These are phyloP conservation scores for Drosophila ananassae DNA, from an alignment of 1,140 invertebrate genomes.

Conservation along the genomic window DNA sequence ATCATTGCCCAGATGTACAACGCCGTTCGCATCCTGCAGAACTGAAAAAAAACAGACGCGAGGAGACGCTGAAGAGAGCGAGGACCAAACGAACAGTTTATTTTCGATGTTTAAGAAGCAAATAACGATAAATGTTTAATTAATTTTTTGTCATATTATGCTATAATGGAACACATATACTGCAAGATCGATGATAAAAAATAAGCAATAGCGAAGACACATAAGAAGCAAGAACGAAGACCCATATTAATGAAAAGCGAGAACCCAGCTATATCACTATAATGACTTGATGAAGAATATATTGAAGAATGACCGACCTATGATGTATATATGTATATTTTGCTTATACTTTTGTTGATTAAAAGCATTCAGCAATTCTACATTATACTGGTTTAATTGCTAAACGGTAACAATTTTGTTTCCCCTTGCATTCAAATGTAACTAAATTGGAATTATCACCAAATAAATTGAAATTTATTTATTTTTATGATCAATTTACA, in stretches of 20 bases:
- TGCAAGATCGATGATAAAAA: neutral
- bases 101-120: slow-evolving; percentile 7
- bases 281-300: neutral
- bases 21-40: slow-evolving; percentile 70
- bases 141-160: neutral
- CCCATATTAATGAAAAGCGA: neutral
- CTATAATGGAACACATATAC: neutral
- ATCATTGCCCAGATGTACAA: slow-evolving; percentile 80
- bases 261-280: neutral
- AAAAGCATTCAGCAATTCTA: too few species aligned
- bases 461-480: neutral
- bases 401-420: neutral
- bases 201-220: neutral
- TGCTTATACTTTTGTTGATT: too few species aligned
- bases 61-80: neutral
- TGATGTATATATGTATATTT: too few species aligned
- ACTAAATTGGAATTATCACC: neutral
- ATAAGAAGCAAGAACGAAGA: too few species aligned
- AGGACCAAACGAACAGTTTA: slow-evolving; percentile 37
- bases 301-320: neutral
- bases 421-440: neutral
- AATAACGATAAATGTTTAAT: neutral
- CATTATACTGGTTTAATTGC: too few species aligned
- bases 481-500: too few species aligned
- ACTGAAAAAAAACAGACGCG: slow-evolving; percentile 13